A percentile compares a stretch with the other conserved stretches of the same genome.
These are phyloP conservation scores for Tricholaema leucomelas DNA, from an alignment of 2,113 vertebrate species.

Conservation along the genomic window DNA sequence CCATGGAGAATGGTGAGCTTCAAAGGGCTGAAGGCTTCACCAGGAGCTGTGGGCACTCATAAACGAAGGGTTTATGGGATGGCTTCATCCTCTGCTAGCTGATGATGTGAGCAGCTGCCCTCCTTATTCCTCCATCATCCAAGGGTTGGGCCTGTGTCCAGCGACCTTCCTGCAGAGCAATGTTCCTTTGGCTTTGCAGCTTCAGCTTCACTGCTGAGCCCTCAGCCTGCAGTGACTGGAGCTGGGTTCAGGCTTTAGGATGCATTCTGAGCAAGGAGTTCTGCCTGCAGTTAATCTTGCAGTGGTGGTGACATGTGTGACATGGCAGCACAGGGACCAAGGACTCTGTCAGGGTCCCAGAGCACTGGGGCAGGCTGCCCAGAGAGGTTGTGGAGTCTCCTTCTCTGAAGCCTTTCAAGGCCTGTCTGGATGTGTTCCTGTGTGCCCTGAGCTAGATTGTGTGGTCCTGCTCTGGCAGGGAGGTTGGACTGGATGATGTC, in stretches of 20 bases:
- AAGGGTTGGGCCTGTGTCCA: not conserved
- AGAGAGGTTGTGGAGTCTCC: no score
- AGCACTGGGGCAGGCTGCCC: no score
- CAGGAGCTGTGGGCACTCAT: not conserved
- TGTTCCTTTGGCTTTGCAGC: not conserved
- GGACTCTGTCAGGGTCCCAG: no score
- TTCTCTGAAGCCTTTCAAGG: no score
- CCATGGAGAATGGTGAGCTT: constrained; percentile 89
- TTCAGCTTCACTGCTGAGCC: not conserved
- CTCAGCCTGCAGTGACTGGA: accelerated
- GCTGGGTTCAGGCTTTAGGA: not conserved
- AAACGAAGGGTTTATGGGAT: not conserved
- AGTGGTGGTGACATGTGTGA: accelerated
- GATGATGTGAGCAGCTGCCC: constrained; percentile 10
- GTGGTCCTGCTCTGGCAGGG: no score
- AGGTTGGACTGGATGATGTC: no score
- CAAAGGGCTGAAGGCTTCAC: not conserved
- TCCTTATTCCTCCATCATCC: not conserved
- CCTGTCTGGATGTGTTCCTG: no score
- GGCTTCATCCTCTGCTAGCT: not conserved
- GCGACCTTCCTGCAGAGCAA: not conserved
- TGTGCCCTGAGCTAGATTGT: no score
- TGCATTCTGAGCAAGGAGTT: not conserved
- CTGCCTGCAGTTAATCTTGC: not conserved
- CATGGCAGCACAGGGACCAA: not conserved